Base-by-base conservation (phyloP, 2,888 invertebrate species). In the Zootermopsis nevadensis region DNA sequence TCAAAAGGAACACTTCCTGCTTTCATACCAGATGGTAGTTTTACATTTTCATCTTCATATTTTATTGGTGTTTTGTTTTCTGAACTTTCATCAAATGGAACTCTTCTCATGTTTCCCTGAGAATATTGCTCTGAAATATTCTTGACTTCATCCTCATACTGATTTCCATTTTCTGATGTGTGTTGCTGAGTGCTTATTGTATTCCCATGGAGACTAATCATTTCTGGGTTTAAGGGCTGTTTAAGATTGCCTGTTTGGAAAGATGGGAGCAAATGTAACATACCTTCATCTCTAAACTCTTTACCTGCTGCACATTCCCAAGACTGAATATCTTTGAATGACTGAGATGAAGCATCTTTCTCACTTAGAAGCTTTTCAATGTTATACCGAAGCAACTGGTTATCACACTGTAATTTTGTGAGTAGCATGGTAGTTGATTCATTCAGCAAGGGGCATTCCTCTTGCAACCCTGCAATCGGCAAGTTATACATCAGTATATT, bases 391-490 rank as follows among this genome's bases (percentile, higher is more conserved):
- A 79, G 35, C 24, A 79, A 22, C 24, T 79, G 24, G 66, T 79
- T 79, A n/a, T 79, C 79, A 22, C 66, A 7, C 27, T 79, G 79
- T 12, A 79, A 35, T 27, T 79, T 79, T 35, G 60, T 60, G n/a
- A 79, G 31, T 6, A 35, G 60, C 0, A n/a, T 22, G 27, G n/a
- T 33, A 33, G 19, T 27, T 38, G 79, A 79, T 66, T 60, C 66
- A 27, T 79, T 66, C 35, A 79, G n/a, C n/a, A 66, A 27, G 10
- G 79, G 79, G 33, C 79, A 79, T 35, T 79, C 79, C 33, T 79
- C 79, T 15, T 79, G 60, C n/a, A 79, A 66, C 15, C 79, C 79
- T 79, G 35, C 24, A 79, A 79, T 31, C 19, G 33, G 3, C 4
- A n/a, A 60, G 27, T 60, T 7, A 27, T n/a, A 60, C n/a, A 60